phyloP scores from a whole-genome alignment of 35 echinoderm and acorn worm genomes.

The Apostichopus parvimensis region DNA sequence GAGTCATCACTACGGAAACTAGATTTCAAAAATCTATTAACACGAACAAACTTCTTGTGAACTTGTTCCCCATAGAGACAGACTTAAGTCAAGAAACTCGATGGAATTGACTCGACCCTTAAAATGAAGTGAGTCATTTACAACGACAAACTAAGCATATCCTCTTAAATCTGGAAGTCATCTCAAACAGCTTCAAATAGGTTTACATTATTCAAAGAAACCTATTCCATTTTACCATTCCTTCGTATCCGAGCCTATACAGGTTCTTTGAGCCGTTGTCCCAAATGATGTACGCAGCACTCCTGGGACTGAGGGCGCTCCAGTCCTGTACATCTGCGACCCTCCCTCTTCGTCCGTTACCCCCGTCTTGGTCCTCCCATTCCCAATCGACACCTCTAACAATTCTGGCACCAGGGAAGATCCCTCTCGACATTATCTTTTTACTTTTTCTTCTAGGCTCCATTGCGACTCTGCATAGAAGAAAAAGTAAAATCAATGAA shows the following conservation, averaged over 20 bases:
- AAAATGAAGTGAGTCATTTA: too few relatives aligned
- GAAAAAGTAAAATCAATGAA: neutral
- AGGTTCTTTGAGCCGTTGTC: constrained; percentile 98
- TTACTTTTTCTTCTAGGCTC: constrained; percentile 98
- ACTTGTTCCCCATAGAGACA: too few relatives aligned
- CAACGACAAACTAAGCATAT: too few relatives aligned
- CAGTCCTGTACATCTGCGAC: constrained; percentile 97
- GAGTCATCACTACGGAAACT: too few relatives aligned
- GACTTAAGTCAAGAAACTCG: too few relatives aligned
- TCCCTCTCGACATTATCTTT: constrained; percentile 95
- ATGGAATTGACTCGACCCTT: too few relatives aligned
- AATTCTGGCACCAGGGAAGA: constrained; percentile 92
- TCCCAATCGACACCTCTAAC: constrained; percentile 98
- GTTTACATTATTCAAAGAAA: neutral
- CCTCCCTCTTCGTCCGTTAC: constrained; percentile 84
- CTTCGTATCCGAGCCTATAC: constrained; percentile 95
- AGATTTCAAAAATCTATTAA: too few relatives aligned
- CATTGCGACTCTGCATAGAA: constrained; percentile 69
- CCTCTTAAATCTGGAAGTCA: too few relatives aligned
- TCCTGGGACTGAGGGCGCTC: constrained; percentile 93
- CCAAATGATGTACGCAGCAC: constrained; percentile 97
- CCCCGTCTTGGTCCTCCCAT: constrained; percentile 99
- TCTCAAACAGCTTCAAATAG: neutral
- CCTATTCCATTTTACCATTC: constrained; percentile 75
- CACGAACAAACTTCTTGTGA: too few relatives aligned